Conservation (phyloP, 2,888 invertebrate species). For the Plebejus melissa region DNA sequence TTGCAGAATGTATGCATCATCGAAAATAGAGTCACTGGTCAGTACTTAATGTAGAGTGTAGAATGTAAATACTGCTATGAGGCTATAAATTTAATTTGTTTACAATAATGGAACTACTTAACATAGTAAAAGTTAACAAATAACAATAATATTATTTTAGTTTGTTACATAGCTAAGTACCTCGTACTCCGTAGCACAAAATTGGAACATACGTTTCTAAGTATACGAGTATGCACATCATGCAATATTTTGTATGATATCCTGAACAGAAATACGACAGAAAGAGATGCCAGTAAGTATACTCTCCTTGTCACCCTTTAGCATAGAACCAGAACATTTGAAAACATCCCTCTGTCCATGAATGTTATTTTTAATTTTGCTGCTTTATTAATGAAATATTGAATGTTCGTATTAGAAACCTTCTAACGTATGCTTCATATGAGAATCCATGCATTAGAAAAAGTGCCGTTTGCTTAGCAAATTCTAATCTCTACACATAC, state of each 20-base stretch:
- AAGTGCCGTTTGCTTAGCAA: slow-evolving; percentile 74
- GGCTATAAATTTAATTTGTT: no score
- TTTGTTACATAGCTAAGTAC: not conserved
- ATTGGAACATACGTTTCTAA: not conserved
- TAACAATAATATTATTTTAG: not conserved
- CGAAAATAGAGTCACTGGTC: not conserved
- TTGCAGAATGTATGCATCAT: not conserved
- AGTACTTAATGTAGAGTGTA: not conserved
- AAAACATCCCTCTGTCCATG: not conserved
- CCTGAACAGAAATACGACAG: slow-evolving; percentile 35
- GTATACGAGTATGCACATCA: not conserved
- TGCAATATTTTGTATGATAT: slow-evolving; percentile 38
- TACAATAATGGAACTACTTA: no score
- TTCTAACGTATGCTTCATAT: slow-evolving; percentile 48
- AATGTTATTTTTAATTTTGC: not conserved
- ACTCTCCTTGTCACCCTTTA: slow-evolving; percentile 31
- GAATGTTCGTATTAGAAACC: slow-evolving; percentile 47
- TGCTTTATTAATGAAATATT: not conserved
- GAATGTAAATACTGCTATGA: no score
- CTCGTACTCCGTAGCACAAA: not conserved
- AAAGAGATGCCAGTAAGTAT: slow-evolving; percentile 22
- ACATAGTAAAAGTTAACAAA: no score
- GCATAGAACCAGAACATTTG: not conserved
- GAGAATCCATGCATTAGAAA: slow-evolving; percentile 58
- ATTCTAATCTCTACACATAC: slow-evolving; percentile 79